Evolutionary conservation across 2,888 invertebrate species (phyloP).

Genomic region (Lumbricus terrestris): DNA sequence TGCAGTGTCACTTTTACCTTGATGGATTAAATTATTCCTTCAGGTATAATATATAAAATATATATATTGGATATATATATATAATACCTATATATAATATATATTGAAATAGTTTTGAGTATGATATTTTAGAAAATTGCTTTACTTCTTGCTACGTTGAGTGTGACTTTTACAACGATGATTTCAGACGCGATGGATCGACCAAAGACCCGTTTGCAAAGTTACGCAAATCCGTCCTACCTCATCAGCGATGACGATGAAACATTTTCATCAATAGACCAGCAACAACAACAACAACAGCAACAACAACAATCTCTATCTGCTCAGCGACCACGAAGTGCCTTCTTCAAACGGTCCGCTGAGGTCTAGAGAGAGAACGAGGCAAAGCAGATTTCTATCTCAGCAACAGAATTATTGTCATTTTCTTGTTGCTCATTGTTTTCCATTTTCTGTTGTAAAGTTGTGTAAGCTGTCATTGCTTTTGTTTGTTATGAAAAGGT

Average conservation of each 20-base stretch:
- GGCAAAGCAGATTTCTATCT: not conserved
- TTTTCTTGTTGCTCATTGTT: not conserved
- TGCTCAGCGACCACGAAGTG: not conserved
- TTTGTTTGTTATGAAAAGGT: too few species aligned
- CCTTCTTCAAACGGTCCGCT: not conserved
- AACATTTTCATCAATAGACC: not conserved
- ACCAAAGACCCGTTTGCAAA: not conserved
- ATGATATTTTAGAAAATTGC: too few species aligned
- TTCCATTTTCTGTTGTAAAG: too few species aligned
- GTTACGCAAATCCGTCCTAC: not conserved
- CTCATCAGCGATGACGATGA: constrained; percentile 6
- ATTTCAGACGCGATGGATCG: not conserved
- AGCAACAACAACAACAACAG: too few species aligned
- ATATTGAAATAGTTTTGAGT: too few species aligned
- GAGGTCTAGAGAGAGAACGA: not conserved
- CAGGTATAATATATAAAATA: too few species aligned
- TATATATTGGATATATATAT: too few species aligned
- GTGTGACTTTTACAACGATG: not conserved
- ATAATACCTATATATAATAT: too few species aligned
- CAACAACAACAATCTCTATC: not conserved
- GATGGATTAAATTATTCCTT: not conserved
- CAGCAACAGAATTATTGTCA: not conserved
- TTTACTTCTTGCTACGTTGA: not conserved
- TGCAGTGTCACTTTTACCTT: not conserved
- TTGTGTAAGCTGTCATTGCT: too few species aligned